phyloP scores from a whole-genome alignment of 2,797 vertebrate species.

The Moxostoma hubbsi region DNA sequence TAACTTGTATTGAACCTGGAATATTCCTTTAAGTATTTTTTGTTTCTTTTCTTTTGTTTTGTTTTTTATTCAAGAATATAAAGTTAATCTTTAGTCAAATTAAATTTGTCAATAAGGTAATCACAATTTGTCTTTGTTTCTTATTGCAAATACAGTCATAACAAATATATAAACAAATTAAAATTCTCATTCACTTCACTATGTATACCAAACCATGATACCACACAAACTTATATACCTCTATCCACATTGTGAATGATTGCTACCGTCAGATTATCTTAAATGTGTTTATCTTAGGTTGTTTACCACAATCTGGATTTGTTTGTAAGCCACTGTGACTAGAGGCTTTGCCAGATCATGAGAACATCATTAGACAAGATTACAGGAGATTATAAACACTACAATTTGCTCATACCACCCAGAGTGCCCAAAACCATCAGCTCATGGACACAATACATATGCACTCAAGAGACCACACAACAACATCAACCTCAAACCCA shows the following conservation, averaged over 20 bases:
- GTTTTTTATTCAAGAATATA: too few species aligned
- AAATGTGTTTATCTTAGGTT: constrained; percentile 46
- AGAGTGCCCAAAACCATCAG: constrained; percentile 27
- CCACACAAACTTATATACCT: not conserved
- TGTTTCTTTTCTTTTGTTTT: too few species aligned
- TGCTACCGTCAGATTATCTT: constrained; percentile 50
- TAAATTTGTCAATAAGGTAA: too few species aligned
- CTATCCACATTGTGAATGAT: constrained; percentile 5
- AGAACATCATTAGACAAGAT: constrained; percentile 72
- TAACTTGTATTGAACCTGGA: too few species aligned
- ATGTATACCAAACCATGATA: not conserved
- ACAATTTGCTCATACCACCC: constrained; percentile 53
- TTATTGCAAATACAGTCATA: too few species aligned
- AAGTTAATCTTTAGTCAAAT: too few species aligned
- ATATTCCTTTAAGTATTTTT: too few species aligned
- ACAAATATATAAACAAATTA: too few species aligned
- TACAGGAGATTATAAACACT: constrained; percentile 68
- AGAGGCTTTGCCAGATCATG: constrained; percentile 50
- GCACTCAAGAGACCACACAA: constrained; percentile 47
- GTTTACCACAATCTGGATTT: constrained; percentile 58
- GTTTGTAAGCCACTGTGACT: constrained; percentile 57
- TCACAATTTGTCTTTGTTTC: too few species aligned
- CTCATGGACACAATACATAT: constrained; percentile 35
- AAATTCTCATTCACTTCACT: too few species aligned
- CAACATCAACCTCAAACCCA: constrained; percentile 13